phyloP scores from a whole-genome alignment of 1,140 invertebrate genomes.

The Drosophila ambigua region DNA sequence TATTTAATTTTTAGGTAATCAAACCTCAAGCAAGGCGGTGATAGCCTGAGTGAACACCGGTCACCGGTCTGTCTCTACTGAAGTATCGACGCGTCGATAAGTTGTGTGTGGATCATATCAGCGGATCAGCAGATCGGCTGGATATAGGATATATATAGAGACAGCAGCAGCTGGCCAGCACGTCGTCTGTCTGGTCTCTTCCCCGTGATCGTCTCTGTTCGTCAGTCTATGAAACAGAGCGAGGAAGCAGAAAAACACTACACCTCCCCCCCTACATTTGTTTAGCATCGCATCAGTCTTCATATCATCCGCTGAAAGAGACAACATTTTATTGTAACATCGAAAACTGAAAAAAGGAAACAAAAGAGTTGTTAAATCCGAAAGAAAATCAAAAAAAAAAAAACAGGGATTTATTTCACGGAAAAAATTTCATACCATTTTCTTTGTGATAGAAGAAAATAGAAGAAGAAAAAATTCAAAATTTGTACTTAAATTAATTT shows the following conservation, averaged over 20 bases:
- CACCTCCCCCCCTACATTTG: too few relatives aligned
- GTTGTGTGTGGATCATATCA: constrained; percentile 42
- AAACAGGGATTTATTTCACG: constrained; percentile 33
- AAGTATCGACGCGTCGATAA: constrained; percentile 46
- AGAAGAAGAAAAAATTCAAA: constrained; percentile 23
- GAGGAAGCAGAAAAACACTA: not conserved
- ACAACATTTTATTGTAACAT: constrained; percentile 14
- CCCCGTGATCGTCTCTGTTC: constrained; percentile 7
- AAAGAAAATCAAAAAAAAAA: not conserved
- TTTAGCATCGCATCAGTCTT: too few relatives aligned
- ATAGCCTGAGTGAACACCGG: constrained; percentile 56
- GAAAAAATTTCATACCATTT: constrained; percentile 39
- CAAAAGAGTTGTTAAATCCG: too few relatives aligned
- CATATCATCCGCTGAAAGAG: not conserved
- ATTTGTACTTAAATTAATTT: constrained; percentile 70
- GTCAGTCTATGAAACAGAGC: constrained; percentile 27
- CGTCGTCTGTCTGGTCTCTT: too few relatives aligned
- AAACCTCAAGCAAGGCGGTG: constrained; percentile 55
- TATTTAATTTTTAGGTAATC: constrained; percentile 50
- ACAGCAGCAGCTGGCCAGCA: constrained; percentile 3
- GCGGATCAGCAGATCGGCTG: constrained; percentile 37
- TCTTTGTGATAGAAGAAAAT: constrained; percentile 53
- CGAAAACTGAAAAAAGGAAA: constrained; percentile 7
- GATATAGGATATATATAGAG: constrained; percentile 14
- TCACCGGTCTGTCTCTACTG: constrained; percentile 31